Conservation (phyloP, 1,140 invertebrate genomes). For the Mya arenaria region DNA sequence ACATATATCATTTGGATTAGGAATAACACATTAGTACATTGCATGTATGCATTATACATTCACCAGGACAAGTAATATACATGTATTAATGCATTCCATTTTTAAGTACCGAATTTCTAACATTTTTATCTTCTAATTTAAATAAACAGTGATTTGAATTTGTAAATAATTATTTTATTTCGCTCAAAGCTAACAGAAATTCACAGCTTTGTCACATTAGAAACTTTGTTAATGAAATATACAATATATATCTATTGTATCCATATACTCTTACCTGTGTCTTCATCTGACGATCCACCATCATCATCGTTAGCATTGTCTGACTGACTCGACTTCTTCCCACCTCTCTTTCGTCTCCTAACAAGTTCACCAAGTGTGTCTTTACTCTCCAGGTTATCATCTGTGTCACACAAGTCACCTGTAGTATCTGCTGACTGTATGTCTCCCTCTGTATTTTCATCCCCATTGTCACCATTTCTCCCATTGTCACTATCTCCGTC, state of each 20-base stretch:
- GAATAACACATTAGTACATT: not conserved
- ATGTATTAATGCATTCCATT: not conserved
- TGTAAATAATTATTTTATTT: not conserved
- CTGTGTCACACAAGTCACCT: not conserved
- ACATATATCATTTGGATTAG: not conserved
- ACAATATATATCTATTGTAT: too few relatives aligned
- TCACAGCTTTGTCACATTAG: too few relatives aligned
- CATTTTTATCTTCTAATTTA: not conserved
- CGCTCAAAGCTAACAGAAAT: too few relatives aligned
- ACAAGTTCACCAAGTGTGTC: not conserved
- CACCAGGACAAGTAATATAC: not conserved
- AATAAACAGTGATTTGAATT: not conserved
- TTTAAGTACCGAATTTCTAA: not conserved
- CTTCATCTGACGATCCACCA: constrained; percentile 65
- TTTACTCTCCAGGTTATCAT: not conserved
- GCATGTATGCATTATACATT: not conserved
- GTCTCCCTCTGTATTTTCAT: not conserved
- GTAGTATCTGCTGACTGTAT: not conserved
- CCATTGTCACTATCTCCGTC: not conserved
- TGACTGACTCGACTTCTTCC: not conserved
- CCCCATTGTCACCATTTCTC: not conserved
- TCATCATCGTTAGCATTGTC: constrained; percentile 44
- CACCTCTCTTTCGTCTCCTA: not conserved
- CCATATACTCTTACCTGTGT: constrained; percentile 67
- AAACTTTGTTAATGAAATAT: too few relatives aligned